These are phyloP conservation scores for Erpetoichthys calabaricus DNA, from an alignment of 2,797 vertebrate genomes.

Conservation along the genomic window DNA sequence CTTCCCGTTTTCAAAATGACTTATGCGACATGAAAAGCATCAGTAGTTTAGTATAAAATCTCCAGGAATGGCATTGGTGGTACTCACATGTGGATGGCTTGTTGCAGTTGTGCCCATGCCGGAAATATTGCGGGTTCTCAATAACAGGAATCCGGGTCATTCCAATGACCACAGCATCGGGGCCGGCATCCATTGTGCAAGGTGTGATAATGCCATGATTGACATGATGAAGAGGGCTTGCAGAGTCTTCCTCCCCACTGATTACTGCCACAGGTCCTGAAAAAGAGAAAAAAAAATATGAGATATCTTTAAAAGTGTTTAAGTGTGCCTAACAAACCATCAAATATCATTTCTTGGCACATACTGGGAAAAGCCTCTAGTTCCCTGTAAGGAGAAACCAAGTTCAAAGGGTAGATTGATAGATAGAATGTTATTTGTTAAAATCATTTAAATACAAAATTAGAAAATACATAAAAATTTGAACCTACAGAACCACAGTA, in stretches of 20 bases:
- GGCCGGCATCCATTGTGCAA: constrained; percentile 74
- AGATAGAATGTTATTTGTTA: too few relatives aligned
- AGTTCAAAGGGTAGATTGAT: too few relatives aligned
- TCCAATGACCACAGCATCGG: constrained; percentile 88
- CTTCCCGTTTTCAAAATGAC: too few relatives aligned
- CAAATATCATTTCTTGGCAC: too few relatives aligned
- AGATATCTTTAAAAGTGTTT: too few relatives aligned
- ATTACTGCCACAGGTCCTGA: constrained; percentile 90
- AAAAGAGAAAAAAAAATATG: constrained; percentile 8
- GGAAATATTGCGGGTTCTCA: constrained; percentile 94
- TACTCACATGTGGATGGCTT: constrained; percentile 89
- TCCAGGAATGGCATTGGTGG: neutral
- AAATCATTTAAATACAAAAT: too few relatives aligned
- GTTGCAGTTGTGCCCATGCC: constrained; percentile 93
- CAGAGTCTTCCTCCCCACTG: constrained; percentile 94
- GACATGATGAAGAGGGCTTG: constrained; percentile 93
- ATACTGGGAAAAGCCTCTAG: neutral
- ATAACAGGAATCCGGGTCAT: constrained; percentile 96
- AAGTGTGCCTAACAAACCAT: too few relatives aligned
- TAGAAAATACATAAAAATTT: too few relatives aligned
- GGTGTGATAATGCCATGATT: constrained; percentile 90
- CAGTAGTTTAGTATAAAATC: too few relatives aligned
- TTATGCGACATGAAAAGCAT: too few relatives aligned
- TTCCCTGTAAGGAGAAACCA: neutral
- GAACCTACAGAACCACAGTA: too few relatives aligned